phyloP scores from a whole-genome alignment of 2,888 invertebrate species.

The Diarsia dahlii region DNA sequence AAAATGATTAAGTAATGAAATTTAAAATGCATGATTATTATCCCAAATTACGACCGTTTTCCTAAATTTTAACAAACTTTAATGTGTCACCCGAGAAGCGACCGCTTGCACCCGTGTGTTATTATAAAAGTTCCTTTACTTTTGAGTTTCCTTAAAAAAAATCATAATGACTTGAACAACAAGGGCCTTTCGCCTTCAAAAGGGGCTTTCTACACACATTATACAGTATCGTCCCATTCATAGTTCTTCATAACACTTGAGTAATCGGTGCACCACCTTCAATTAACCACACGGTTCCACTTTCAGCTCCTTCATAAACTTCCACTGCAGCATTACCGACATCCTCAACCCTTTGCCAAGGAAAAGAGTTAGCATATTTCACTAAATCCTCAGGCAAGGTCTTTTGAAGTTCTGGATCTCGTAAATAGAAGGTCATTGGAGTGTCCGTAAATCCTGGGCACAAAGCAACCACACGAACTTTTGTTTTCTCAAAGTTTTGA shows the following conservation, averaged over 20 bases:
- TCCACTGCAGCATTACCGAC: constrained; percentile 68
- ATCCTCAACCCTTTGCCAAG: constrained; percentile 71
- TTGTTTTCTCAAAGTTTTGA: constrained; percentile 80
- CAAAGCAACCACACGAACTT: constrained; percentile 68
- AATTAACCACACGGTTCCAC: constrained; percentile 61
- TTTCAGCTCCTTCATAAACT: constrained; percentile 46
- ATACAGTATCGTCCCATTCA: not conserved
- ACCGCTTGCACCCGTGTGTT: too few relatives aligned
- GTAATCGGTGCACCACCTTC: constrained; percentile 45
- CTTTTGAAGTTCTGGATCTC: constrained; percentile 12
- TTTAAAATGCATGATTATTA: too few relatives aligned
- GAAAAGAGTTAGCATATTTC: constrained; percentile 26
- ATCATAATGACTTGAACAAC: too few relatives aligned
- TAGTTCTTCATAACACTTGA: constrained; percentile 10
- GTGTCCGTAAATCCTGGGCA: constrained; percentile 62
- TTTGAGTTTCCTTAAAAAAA: too few relatives aligned
- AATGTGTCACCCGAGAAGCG: too few relatives aligned
- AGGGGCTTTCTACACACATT: too few relatives aligned
- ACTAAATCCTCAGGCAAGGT: constrained; percentile 14
- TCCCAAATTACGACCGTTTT: too few relatives aligned
- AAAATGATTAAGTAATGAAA: too few relatives aligned
- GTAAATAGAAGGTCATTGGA: not conserved
- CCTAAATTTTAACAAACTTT: too few relatives aligned
- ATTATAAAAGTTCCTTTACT: too few relatives aligned
- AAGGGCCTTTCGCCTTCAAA: too few relatives aligned